Conservation (phyloP, 2,113 vertebrate species). For the Dasyprocta punctata region DNA sequence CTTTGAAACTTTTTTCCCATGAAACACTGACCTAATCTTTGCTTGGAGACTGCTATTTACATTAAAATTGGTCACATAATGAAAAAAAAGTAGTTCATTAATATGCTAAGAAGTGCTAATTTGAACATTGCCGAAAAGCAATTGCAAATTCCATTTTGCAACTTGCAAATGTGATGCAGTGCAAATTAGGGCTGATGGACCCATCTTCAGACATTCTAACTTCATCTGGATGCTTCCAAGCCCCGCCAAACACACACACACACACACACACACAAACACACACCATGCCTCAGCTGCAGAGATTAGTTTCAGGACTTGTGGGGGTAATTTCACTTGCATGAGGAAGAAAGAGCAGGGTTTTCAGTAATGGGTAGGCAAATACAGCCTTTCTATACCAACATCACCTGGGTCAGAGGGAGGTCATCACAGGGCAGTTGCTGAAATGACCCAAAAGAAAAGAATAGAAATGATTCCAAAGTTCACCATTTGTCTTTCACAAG, state of each 20-base stretch:
- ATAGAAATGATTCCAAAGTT: background rate
- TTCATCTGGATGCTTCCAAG: conserved; percentile 29
- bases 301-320: background rate
- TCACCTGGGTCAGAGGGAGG: background rate
- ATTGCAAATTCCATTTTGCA: conserved; percentile 83
- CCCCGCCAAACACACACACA: background rate
- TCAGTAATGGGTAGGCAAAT: fast-evolving
- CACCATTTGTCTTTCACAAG: background rate
- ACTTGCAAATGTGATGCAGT: conserved; percentile 79
- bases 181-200: conserved; percentile 82
- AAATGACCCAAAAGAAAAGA: background rate
- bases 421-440: fast-evolving
- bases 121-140: conserved; percentile 82
- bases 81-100: conserved; percentile 80
- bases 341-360: background rate
- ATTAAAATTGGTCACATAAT: conserved; percentile 80
- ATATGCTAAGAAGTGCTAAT: conserved; percentile 84
- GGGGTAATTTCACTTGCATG: background rate
- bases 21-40: conserved; percentile 65
- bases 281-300: background rate
- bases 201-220: conserved; percentile 54
- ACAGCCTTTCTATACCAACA: background rate
- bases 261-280: background rate
- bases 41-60: conserved; percentile 74
- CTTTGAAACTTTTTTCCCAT: conserved; percentile 59